Base-by-base conservation (phyloP, 23 tunicate genomes). In the Ciona savignyi region DNA sequence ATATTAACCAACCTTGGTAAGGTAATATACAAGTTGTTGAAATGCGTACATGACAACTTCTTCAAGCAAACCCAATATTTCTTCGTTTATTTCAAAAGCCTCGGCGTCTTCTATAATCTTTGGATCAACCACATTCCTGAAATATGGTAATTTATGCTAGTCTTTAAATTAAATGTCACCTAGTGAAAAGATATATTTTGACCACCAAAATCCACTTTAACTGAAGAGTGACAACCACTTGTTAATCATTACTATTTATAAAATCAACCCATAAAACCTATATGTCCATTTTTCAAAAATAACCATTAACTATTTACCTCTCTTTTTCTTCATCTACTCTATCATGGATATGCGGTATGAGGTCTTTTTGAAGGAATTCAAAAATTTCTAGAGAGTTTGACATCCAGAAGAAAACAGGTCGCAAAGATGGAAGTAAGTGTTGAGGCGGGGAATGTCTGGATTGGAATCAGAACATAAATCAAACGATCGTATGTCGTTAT, bases 11-110 rank as follows among this genome's bases (percentile, higher is more conserved):
- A 85, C 97, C 86, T 91, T 91, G 42, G 97, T 91, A 26, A 84
- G 71, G 68, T 91, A 84, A 62, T 84, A 91, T 35, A 91, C 97
- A 1, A 91, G 70, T 61, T 91, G 87, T 62, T 91, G 97, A 77
- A 91, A 91, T 23, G 91, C 97, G 32, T 81, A 91, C 97, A 91
- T 91, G 33, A 91, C 91, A 49, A 91, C 89, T 67, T 91, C 97
- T 74, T 91, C 97, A 23, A 91, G 60, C 42, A 80, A 61, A n/a
- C 86, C 86, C 2, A 83, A 69, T 32, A 83, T 87, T 56, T 88
- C 87, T 33, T 88, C 96, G 28, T 78, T 88, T 19, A 88, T 86
- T 3, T 33, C 84, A 72, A 82, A 88, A 34, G 68, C 49, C 25
- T 73, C 70, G 28, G 86, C 86, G 0, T 71, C 78, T 24, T 65